These are phyloP conservation scores for Macropis europaea DNA, from an alignment of 2,888 invertebrate genomes.

Conservation along the genomic window DNA sequence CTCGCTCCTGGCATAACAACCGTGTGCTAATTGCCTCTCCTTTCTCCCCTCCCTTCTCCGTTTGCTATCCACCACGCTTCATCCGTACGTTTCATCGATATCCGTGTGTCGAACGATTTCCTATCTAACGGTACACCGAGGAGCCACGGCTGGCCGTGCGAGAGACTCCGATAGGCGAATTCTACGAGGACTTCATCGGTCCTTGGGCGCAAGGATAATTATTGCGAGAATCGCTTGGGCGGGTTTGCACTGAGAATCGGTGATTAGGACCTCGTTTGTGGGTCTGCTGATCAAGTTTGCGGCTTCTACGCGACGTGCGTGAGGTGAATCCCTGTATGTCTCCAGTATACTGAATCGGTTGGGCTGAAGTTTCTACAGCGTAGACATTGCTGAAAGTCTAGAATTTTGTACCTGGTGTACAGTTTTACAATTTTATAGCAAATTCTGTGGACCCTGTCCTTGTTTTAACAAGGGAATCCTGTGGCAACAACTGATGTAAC, in stretches of 20 bases:
- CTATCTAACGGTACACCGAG: too few species aligned
- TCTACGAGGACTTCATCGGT: conserved; percentile 27
- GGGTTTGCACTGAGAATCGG: conserved; percentile 19
- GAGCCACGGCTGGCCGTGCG: too few species aligned
- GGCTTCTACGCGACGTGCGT: conserved; percentile 23
- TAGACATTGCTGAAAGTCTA: too few species aligned
- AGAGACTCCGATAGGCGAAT: conserved; percentile 9
- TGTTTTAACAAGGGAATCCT: too few species aligned
- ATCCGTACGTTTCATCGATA: background rate
- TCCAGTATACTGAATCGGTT: too few species aligned
- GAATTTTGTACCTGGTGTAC: too few species aligned
- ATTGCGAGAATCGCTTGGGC: conserved; percentile 50
- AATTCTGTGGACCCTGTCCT: conserved; percentile 31
- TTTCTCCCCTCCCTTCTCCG: conserved; percentile 42
- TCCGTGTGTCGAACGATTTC: too few species aligned
- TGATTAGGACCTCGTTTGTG: conserved; percentile 18
- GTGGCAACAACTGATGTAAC: too few species aligned
- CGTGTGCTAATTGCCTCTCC: conserved; percentile 72
- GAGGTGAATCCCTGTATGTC: too few species aligned
- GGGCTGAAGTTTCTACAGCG: too few species aligned
- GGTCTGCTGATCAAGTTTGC: conserved; percentile 40
- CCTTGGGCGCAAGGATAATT: conserved; percentile 55
- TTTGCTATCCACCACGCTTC: background rate
- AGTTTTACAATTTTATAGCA: too few species aligned
- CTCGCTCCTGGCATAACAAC: conserved; percentile 66